Base-by-base conservation (phyloP, 2,113 vertebrate genomes). In the Micromys minutus region DNA sequence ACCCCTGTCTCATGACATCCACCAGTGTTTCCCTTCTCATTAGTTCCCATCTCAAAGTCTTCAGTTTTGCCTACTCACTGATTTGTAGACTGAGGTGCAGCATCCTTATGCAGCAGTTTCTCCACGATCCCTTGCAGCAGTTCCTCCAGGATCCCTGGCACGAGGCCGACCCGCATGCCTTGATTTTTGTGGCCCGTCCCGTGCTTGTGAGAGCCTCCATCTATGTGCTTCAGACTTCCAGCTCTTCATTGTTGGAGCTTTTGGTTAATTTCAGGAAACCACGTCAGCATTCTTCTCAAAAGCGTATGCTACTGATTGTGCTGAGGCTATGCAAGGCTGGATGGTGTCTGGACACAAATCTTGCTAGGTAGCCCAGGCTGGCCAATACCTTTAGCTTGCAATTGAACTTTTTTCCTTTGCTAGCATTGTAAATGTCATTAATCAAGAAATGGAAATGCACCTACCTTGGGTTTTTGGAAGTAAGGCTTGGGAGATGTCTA, bases 251-350 rank as follows among this genome's bases (percentile, higher is more conserved):
- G 19, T 16, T 50, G 65, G 55, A 79, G 67, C 7, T 36, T 90
- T 89, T 55, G 22, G 47, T 75, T 36, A 63, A 69, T 63, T 93
- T 74, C 47, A 45, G 13, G 8, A 84, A 86, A 17, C 59, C 11
- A 89, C 72, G 80, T 90, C 36, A 92, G 9, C 36, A 8, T 81
- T 81, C 93, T 95, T 80, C 45, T 63, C 50, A 52, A 87, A 76
- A 21, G 8, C 7, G 16, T 2, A 9, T 39, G 15, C 55, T 63
- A 8, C 24, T 19, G 63, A 5, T 67, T 84, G 55, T 87, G 34
- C 21, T 3, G 7, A 42, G 2, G 63, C 75, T 10, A 5, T 85
- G 61, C 39, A 29, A 13, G 5, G 19, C 9, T 86, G n/a, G 47
- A 34, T 69, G 34, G 34, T 52, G 42, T 39, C 29, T 69, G 45